Conservation (phyloP, 2,113 vertebrate genomes). For the Anas platyrhynchos region DNA sequence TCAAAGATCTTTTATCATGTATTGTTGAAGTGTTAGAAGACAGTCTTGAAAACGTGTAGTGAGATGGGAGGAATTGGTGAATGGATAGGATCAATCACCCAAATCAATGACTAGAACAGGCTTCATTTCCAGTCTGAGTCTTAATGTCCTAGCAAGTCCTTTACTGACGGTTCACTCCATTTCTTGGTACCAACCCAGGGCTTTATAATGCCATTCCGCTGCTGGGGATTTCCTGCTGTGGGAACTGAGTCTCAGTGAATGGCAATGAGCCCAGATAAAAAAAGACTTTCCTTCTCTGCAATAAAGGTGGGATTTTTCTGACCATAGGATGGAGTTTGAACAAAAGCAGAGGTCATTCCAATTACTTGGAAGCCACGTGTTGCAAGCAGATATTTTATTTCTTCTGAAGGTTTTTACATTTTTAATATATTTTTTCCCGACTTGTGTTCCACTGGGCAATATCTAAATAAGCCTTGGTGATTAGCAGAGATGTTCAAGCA, state of each 20-base stretch:
- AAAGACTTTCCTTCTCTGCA: background rate
- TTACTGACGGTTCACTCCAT: background rate
- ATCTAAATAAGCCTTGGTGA: background rate
- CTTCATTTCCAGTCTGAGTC: background rate
- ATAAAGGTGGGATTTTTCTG: background rate
- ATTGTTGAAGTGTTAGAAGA: background rate
- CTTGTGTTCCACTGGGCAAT: background rate
- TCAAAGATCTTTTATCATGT: background rate
- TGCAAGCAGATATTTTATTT: background rate
- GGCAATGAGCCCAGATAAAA: background rate
- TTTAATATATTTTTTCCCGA: background rate
- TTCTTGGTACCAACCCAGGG: background rate
- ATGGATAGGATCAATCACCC: background rate
- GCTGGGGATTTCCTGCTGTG: background rate
- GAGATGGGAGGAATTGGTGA: background rate
- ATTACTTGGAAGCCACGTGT: background rate
- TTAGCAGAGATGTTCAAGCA: background rate
- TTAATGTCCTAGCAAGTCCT: background rate
- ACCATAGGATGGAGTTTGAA: background rate
- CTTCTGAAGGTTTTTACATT: background rate
- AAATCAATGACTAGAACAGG: background rate
- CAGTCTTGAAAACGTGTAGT: background rate
- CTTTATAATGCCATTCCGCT: background rate
- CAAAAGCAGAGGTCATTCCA: background rate
- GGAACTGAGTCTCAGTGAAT: background rate